Percentiles rank a stretch among this genome's conserved stretches.
Evolutionary conservation across 1,140 invertebrate genomes (phyloP).

Genomic region (Procambarus clarkii): DNA sequence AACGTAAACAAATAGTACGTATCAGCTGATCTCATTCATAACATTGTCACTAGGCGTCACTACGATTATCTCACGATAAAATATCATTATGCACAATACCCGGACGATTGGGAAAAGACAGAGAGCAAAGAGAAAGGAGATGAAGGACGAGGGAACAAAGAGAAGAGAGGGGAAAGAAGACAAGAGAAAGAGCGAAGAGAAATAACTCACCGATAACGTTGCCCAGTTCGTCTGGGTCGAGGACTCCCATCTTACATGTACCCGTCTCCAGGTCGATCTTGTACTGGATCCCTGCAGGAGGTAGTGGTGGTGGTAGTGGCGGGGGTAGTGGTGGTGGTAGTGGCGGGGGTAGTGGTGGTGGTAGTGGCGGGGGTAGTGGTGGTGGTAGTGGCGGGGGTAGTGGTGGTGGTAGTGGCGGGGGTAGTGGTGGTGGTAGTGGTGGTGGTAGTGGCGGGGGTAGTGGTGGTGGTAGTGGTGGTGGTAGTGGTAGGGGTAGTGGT

Average conservation of each 20-base stretch:
- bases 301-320: neutral
- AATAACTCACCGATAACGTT: slow-evolving; percentile 23
- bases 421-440: neutral
- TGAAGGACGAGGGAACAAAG: too few species aligned
- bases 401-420: neutral
- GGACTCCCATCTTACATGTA: neutral
- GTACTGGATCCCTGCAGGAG: slow-evolving; percentile 43
- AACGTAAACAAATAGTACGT: neutral
- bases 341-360: neutral
- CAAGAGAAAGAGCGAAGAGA: too few species aligned
- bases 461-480: neutral
- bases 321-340: too few species aligned
- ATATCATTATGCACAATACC: too few species aligned
- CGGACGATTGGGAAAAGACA: too few species aligned
- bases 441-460: neutral
- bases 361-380: neutral
- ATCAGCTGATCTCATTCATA: too few species aligned
- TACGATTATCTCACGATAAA: too few species aligned
- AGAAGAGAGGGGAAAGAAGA: too few species aligned
- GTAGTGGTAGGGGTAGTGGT: neutral
- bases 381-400: neutral
- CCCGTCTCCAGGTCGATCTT: slow-evolving; percentile 27
- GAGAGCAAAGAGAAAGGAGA: too few species aligned
- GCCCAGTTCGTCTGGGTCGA: slow-evolving; percentile 9
- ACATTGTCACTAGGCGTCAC: too few species aligned